phyloP scores from a whole-genome alignment of 2,113 vertebrate genomes.

The Myiozetetes cayanensis region DNA sequence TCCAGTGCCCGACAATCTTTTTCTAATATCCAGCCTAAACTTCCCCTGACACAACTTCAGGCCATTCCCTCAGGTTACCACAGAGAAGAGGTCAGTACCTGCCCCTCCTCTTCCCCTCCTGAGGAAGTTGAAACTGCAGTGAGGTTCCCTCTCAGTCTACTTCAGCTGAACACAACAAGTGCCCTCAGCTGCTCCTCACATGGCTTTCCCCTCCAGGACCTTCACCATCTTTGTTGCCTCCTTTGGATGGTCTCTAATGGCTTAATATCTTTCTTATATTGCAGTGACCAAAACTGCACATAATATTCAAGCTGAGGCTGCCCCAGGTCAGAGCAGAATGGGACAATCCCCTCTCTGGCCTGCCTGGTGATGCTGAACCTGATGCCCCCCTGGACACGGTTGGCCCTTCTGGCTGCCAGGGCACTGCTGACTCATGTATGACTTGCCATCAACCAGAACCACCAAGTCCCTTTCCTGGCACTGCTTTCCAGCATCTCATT shows the following conservation, averaged over 20 bases:
- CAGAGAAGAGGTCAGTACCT: background rate
- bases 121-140: background rate
- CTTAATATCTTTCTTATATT: background rate
- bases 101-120: background rate
- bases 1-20: background rate
- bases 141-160: background rate
- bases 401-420: background rate
- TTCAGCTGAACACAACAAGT: background rate
- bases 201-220: background rate
- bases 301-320: background rate
- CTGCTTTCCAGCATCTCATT: background rate
- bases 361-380: background rate
- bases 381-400: background rate
- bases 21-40: background rate
- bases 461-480: background rate
- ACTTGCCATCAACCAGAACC: background rate
- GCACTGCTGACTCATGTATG: background rate
- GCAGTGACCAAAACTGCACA: background rate
- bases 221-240: background rate
- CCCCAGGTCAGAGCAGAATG: background rate
- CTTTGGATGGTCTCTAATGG: background rate
- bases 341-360: background rate
- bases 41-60: background rate
- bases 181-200: background rate
- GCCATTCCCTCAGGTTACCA: background rate